Conservation (phyloP, 1,140 invertebrate species). For the Leptopilina clavipes region DNA sequence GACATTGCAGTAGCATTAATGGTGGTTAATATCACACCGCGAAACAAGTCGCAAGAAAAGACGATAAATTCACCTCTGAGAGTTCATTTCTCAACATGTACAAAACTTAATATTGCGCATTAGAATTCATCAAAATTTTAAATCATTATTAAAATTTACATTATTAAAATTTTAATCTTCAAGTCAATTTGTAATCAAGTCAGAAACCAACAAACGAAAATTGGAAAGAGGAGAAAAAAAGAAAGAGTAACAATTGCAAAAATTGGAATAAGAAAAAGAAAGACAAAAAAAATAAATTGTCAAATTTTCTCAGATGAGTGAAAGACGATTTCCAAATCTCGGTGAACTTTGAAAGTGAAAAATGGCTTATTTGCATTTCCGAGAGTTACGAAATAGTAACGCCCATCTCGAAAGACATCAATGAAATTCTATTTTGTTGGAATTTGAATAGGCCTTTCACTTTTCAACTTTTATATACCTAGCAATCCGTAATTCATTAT, state of each 20-base stretch:
- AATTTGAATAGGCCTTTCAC: conserved; percentile 25
- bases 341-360: conserved; percentile 2
- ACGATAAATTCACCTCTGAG: no score
- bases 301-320: neutral
- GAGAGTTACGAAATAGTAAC: conserved; percentile 3
- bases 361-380: neutral
- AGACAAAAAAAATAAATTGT: neutral
- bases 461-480: neutral
- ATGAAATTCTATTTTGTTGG: conserved; percentile 27
- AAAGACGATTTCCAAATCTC: neutral
- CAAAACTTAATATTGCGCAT: neutral
- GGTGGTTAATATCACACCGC: neutral
- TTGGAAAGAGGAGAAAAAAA: no score
- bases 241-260: no score
- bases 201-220: no score
- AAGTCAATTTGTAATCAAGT: no score
- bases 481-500: neutral
- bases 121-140: no score
- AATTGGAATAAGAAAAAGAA: no score
- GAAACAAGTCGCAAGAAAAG: neutral
- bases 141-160: no score
- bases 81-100: no score
- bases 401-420: neutral
- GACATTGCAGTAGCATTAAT: conserved; percentile 56
- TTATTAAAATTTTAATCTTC: no score